phyloP scores from a whole-genome alignment of 2,113 vertebrate species.

The Platycercus adscitus region DNA sequence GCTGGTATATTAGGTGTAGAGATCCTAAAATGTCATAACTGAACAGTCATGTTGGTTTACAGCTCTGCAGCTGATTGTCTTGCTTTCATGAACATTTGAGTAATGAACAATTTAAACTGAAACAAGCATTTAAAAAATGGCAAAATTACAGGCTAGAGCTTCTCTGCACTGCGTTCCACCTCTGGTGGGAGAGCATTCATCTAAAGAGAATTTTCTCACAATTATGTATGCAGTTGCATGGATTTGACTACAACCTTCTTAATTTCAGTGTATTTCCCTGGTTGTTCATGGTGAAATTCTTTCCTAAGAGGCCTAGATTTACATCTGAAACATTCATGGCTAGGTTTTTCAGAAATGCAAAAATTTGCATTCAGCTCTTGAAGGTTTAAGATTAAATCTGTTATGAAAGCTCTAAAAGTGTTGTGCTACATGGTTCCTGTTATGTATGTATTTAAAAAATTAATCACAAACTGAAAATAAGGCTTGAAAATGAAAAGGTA shows the following conservation, averaged over 20 bases:
- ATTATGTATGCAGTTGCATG: neutral
- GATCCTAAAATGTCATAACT: neutral
- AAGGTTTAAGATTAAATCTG: neutral
- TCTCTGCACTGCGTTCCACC: neutral
- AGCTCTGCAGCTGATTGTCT: neutral
- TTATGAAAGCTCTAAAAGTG: neutral
- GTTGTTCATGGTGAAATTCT: neutral
- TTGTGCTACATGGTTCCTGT: neutral
- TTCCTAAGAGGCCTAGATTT: neutral
- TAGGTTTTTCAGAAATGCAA: neutral
- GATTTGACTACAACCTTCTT: neutral
- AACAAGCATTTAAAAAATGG: neutral
- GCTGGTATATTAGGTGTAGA: neutral
- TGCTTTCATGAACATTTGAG: neutral
- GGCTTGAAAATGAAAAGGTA: neutral
- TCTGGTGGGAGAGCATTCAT: neutral
- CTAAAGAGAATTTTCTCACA: neutral
- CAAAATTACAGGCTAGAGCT: neutral
- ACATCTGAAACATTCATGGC: neutral
- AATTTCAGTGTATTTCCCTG: neutral
- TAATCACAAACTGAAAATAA: neutral
- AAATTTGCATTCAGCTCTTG: rapidly evolving
- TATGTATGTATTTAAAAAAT: neutral
- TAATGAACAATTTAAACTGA: neutral
- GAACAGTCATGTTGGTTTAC: neutral